Base-by-base conservation (phyloP, 2,113 vertebrate genomes). In the Oxyruncus cristatus region DNA sequence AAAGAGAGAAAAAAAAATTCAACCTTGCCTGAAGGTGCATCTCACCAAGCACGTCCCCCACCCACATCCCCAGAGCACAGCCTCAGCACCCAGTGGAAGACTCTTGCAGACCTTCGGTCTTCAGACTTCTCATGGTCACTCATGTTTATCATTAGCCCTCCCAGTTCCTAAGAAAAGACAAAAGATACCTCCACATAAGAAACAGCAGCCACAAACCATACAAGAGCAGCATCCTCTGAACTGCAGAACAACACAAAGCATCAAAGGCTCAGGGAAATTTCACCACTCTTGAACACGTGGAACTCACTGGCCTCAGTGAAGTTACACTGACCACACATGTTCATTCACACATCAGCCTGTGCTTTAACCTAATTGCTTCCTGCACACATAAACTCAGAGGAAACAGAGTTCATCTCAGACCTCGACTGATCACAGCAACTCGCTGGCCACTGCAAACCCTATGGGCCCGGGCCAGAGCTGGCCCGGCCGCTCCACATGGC, bases 231-330 rank as follows among this genome's bases (percentile, higher is more conserved):
- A 14, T 27, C 55, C 20, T 61, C 20, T 53, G 53, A 14, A 27
- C 3, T 70, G 55, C 28, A 63, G 37, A 83, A 6, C 44, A 52
- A 4, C 37, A 50, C 4, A 61, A 61, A 23, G 6, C 46, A 61
- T 10, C 41, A 50, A 55, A 76, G 33, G 35, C 44, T 50, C 8
- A 15, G 12, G 19, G 12, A 58, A 63, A 17, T 16, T 4, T 72
- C n/a, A 72, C 17, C 10, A 8, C 30, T 46, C 8, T 5, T 52
- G 32, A 41, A 37, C 1, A 7, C 3, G 2, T 0, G 33, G 17
- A 61, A 58, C 10, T 52, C 66, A 68, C 11, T 3, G 3, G 52
- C 20, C 70, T 66, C 65, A 66, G 17, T 15, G 46, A 91, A 53
- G 19, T 35, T 63, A 22, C 5, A 26, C 22, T 47, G 41, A 42